Percentiles rank a stretch among this genome's conserved stretches.
phyloP scores from a whole-genome alignment of 2,888 invertebrate genomes.

The Coelinius sp. region DNA sequence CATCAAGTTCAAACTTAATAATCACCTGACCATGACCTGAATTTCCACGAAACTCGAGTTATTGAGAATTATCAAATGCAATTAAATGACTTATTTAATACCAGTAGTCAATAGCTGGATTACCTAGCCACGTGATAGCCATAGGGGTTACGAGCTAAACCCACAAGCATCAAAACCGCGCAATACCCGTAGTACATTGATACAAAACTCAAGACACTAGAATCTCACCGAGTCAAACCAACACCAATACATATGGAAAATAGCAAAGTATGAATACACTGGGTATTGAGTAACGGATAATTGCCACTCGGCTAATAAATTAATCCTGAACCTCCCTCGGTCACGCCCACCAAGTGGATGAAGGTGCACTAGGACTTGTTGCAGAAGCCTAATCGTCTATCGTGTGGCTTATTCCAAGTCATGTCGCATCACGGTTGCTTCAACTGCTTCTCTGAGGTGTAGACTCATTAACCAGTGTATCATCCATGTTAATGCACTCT shows the following conservation, averaged over 20 bases:
- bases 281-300: slow-evolving; percentile 63
- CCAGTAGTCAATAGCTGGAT: slow-evolving; percentile 52
- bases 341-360: slow-evolving; percentile 58
- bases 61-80: slow-evolving; percentile 11
- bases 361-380: slow-evolving; percentile 35
- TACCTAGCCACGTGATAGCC: slow-evolving; percentile 36
- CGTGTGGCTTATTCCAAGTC: slow-evolving; percentile 43
- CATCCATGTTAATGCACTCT: neutral
- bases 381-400: slow-evolving; percentile 57
- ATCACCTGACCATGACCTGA: neutral
- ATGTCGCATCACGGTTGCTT: slow-evolving; percentile 39
- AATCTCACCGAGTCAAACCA: slow-evolving; percentile 14
- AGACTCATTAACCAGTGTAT: slow-evolving; percentile 12
- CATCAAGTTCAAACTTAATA: neutral
- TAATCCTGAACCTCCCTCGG: slow-evolving; percentile 61
- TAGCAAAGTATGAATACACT: slow-evolving; percentile 31
- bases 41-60: neutral
- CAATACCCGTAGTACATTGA: slow-evolving; percentile 16
- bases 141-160: slow-evolving; percentile 31
- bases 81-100: slow-evolving; percentile 62
- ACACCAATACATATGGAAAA: slow-evolving; percentile 22
- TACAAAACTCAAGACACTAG: slow-evolving; percentile 28
- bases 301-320: slow-evolving; percentile 64
- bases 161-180: slow-evolving; percentile 30
- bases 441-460: slow-evolving; percentile 22